A percentile compares a stretch with the other conserved stretches of the same genome.
phyloP scores from a whole-genome alignment of 2,888 invertebrate genomes.

The Pantelozetes paolii region DNA sequence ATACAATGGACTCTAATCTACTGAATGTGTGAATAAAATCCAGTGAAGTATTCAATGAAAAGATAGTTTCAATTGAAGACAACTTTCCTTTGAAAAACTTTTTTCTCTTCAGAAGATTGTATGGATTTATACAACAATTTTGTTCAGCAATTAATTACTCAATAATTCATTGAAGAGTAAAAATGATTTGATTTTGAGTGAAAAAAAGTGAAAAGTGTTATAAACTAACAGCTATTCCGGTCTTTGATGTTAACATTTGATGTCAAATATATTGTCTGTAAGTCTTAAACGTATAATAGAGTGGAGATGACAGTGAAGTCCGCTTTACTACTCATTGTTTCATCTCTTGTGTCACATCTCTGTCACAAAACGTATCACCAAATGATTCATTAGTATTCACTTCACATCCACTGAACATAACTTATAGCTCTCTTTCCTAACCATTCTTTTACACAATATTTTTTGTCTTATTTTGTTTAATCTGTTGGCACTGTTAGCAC shows the following conservation, averaged over 20 bases:
- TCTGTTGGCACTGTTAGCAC: too few species aligned
- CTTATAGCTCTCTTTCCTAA: neutral
- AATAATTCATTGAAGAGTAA: slow-evolving; percentile 3
- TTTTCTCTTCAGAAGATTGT: neutral
- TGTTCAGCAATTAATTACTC: neutral
- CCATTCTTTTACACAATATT: neutral
- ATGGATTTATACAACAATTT: neutral
- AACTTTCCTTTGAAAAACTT: too few species aligned
- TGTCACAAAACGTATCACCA: neutral
- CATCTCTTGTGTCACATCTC: neutral
- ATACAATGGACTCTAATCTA: slow-evolving; percentile 1
- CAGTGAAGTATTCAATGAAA: neutral
- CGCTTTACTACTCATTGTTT: neutral
- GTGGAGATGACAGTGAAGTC: neutral
- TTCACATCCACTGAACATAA: neutral
- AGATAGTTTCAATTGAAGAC: too few species aligned
- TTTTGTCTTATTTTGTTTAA: neutral
- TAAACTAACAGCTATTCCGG: neutral
- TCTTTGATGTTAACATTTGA: neutral
- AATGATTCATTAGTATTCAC: slow-evolving; percentile 10
- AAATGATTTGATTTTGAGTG: neutral
- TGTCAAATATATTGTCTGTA: slow-evolving; percentile 8
- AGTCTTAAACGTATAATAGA: neutral
- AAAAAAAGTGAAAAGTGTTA: neutral
- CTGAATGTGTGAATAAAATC: neutral